Evolutionary conservation across 2,113 vertebrate genomes (phyloP), one percentile per base, ranked within the genome.

Genomic region (Poecilia latipinna): DNA sequence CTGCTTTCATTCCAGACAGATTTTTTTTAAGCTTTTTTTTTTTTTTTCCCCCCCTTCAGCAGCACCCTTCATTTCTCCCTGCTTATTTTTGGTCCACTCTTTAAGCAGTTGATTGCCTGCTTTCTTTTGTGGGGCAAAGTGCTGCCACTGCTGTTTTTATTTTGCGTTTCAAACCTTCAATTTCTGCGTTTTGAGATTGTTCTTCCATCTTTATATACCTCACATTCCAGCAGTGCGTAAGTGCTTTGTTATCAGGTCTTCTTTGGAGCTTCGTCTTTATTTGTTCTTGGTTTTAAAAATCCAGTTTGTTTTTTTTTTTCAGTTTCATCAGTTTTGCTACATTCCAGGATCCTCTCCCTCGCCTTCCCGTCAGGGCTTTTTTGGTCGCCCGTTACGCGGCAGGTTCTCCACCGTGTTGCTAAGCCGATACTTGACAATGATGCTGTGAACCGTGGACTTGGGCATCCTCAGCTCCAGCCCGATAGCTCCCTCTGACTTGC

Each of bases 331-430:
- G 77, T 64, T 74, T 60, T 57, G 73, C 70, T 85, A 77, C 75
- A 78, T 90, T 83, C 76, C 68, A 60, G 72, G 35, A 67, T 31
- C 31, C 28, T 48, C 48, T 73, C 3, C 54, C 48, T 29, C 29
- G 24, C 8, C 8, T 29, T 8, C 68, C 33, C 33, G 10, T 95
- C 91, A 94, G 42, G 94, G 93, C 78, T 94, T 95, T 84, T 95
- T 95, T 68, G 94, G 95, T 81, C 95, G 89, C 5, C 95, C 95
- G 15, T 95, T 95, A 80, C 94, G 94, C 1, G 94, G 94, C 65
- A 95, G 91, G 84, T 95, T 95, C 84, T 95, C 95, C 91, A 95
- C 95, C 3, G 95, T 95, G 92, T 95, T 95, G 91, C 95, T 95
- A 83, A 95, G 93, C 3, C 95, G 91, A 85, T 95, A 95, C 92